Evolutionary conservation across 2,797 vertebrate species (phyloP).

Genomic region (Crenichthys baileyi): DNA sequence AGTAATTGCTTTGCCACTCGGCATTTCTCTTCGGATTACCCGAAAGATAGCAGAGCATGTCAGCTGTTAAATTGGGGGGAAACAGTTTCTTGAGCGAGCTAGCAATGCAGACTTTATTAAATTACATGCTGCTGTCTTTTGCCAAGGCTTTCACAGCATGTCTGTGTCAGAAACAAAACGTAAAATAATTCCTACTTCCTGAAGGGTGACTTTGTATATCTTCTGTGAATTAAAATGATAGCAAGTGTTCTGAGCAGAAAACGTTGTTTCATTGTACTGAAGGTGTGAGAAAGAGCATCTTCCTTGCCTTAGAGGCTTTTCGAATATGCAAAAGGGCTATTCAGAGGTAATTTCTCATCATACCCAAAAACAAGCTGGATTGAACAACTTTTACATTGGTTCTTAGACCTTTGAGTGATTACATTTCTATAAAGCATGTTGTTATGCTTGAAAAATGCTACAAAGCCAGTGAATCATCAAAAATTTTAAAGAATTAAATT

Average conservation of each 20-base stretch:
- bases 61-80: constrained; percentile 52
- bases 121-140: constrained; percentile 36
- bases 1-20: constrained; percentile 60
- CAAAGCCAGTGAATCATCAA: no score
- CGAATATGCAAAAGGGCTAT: constrained; percentile 1
- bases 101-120: constrained; percentile 46
- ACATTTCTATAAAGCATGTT: no score
- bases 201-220: constrained; percentile 43
- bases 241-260: constrained; percentile 13
- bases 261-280: constrained; percentile 19
- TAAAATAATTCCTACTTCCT: constrained; percentile 35
- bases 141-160: constrained; percentile 32
- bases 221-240: constrained; percentile 31
- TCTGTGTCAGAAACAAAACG: constrained; percentile 20
- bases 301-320: constrained; percentile 14
- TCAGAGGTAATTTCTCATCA: not conserved
- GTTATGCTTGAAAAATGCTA: no score
- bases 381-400: not conserved
- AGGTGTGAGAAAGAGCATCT: constrained; percentile 19
- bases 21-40: constrained; percentile 45
- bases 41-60: constrained; percentile 50
- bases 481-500: no score
- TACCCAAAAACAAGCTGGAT: not conserved
- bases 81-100: constrained; percentile 35
- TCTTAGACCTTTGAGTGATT: not conserved